Evolutionary conservation across 1,140 invertebrate genomes (phyloP).

Genomic region (Wasmannia auropunctata): DNA sequence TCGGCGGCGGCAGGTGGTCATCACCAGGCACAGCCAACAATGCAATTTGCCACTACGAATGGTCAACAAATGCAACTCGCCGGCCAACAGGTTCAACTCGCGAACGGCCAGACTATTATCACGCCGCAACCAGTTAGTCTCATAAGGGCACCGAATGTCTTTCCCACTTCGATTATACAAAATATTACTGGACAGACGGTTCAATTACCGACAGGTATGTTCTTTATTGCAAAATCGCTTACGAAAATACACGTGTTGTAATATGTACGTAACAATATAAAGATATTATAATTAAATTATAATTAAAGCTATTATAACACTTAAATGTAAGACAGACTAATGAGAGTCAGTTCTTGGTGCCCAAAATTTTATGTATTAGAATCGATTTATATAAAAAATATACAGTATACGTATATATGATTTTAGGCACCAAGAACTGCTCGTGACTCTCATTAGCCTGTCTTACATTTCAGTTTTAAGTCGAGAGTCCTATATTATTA

Average conservation of each 20-base stretch:
- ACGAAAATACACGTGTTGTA: neutral
- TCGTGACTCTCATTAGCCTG: too few relatives aligned
- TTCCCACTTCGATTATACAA: slow-evolving; percentile 84
- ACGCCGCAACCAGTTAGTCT: slow-evolving; percentile 86
- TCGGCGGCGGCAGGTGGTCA: slow-evolving; percentile 77
- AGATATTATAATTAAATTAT: too few relatives aligned
- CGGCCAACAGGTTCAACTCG: slow-evolving; percentile 86
- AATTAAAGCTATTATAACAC: too few relatives aligned
- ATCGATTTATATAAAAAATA: too few relatives aligned
- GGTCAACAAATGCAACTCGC: slow-evolving; percentile 85
- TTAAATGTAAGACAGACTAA: too few relatives aligned
- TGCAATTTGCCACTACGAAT: slow-evolving; percentile 82
- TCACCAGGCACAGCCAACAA: slow-evolving; percentile 81
- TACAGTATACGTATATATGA: too few relatives aligned
- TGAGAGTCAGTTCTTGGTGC: too few relatives aligned
- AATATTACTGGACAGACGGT: slow-evolving; percentile 84
- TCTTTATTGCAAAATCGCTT: neutral
- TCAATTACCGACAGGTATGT: slow-evolving; percentile 83
- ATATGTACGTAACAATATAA: too few relatives aligned
- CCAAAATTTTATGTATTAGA: too few relatives aligned
- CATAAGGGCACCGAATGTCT: slow-evolving; percentile 81
- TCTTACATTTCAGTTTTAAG: too few relatives aligned
- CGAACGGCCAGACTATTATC: slow-evolving; percentile 85
- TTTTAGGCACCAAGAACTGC: too few relatives aligned
- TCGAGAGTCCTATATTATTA: too few relatives aligned